Base-by-base conservation (phyloP, 2,888 invertebrate species). In the Nowickia ferox region DNA sequence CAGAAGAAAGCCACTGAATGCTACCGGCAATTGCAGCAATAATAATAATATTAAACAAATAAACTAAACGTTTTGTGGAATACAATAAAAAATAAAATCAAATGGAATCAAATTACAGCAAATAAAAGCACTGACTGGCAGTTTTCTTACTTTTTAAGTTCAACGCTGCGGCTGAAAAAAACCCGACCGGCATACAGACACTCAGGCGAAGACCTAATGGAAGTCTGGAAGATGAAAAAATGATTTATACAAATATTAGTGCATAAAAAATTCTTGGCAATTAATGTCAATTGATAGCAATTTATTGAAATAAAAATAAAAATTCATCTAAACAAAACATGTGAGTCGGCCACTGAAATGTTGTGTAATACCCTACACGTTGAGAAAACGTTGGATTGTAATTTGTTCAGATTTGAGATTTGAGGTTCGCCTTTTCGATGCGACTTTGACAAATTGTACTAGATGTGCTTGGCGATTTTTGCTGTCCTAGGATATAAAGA, bases 271-370 rank as follows among this genome's bases (percentile, higher is more conserved):
- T 86, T 84, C 74, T 53, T 15, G 22, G 55, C 82, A 88, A 88
- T 85, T 87, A 87, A 87, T 85, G 86, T 75, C 88, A 88, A 88
- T 88, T 87, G 87, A 75, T 71, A 84, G 75, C 77, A 85, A 87
- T 88, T 87, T 87, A 63, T 55, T 46, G 19, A 78, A 74, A 48
- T 40, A 57, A 76, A 80, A 51, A 72, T 61, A 57, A 8, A 55
- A 66, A 71, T 78, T 51, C 22, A 44, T 63, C 9, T 65, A 42
- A 66, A 42, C 2, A 46, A 55, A 61, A 59, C 42, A 68, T 76
- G 61, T 75, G 51, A 59, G 57, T 38, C n/a, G 57, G 17, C 4
- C 17, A 46, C 15, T n/a, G 22, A 6, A 44, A 40, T 30, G 8
- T 65, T n/a, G 11, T n/a, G 4, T 1, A 55, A 46, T 46, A 13